Conservation (phyloP, 2,888 invertebrate species). For the Cantharis rustica region DNA sequence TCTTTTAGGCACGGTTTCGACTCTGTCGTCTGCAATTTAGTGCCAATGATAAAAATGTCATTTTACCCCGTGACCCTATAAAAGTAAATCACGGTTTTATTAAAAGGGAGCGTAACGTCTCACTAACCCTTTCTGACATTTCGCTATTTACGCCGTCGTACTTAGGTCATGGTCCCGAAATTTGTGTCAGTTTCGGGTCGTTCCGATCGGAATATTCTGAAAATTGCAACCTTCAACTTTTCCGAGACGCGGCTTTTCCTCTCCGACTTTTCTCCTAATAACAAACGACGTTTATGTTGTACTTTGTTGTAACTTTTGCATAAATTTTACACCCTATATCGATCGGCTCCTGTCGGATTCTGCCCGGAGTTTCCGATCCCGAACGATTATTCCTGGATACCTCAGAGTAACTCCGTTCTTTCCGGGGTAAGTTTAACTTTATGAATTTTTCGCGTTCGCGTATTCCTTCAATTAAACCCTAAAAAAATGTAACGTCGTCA, state of each 20-base stretch:
- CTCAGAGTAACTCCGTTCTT: slow-evolving; percentile 21
- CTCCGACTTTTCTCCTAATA: background rate
- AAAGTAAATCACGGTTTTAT: background rate
- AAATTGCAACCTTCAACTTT: background rate
- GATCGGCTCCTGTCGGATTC: slow-evolving; percentile 51
- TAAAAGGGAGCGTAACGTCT: background rate
- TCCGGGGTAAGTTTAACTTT: slow-evolving; percentile 11
- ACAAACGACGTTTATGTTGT: background rate
- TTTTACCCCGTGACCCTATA: background rate
- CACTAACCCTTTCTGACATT: background rate
- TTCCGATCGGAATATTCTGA: background rate
- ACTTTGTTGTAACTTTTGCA: slow-evolving; percentile 19
- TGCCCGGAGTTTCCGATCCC: slow-evolving; percentile 46
- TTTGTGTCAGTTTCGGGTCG: background rate
- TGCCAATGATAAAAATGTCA: background rate
- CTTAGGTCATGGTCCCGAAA: background rate
- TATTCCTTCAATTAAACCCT: background rate
- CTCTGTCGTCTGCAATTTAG: background rate
- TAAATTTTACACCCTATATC: slow-evolving; percentile 43
- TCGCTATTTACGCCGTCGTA: background rate
- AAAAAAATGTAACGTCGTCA: background rate
- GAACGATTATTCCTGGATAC: slow-evolving; percentile 39
- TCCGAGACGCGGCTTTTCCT: background rate
- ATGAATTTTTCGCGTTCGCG: background rate
- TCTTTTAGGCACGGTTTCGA: no score